A percentile compares a stretch with the other conserved stretches of the same genome.
Evolutionary conservation across 1,140 invertebrate genomes (phyloP).

Genomic region (Steinernema feltiae): DNA sequence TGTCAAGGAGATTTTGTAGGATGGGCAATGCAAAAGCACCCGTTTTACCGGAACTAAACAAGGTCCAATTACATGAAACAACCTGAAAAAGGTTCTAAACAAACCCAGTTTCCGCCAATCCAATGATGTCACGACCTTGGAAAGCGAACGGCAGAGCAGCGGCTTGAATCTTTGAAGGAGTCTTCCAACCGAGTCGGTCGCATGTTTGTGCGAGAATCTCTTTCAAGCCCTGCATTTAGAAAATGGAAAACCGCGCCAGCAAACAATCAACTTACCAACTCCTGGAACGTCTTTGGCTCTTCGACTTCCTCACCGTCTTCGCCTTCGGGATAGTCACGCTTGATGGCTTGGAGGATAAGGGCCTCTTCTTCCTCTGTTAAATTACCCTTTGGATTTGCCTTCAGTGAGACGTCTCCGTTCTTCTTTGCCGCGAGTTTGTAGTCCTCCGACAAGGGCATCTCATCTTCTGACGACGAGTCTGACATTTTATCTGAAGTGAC

Average conservation of each 20-base stretch:
- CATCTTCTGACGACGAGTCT: background rate
- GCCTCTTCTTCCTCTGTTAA: background rate
- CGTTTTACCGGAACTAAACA: constrained; percentile 78
- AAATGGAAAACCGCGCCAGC: constrained; percentile 10
- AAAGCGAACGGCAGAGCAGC: constrained; percentile 85
- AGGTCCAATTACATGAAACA: no score
- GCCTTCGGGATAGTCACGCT: background rate
- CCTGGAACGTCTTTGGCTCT: constrained; percentile 35
- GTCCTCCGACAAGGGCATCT: background rate
- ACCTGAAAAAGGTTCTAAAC: no score
- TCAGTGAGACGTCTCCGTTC: background rate
- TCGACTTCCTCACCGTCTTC: constrained; percentile 37
- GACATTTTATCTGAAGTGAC: background rate
- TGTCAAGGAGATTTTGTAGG: constrained; percentile 78
- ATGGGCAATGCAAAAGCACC: constrained; percentile 94
- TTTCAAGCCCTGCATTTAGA: constrained; percentile 70
- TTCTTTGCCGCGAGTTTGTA: background rate
- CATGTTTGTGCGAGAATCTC: constrained; percentile 85
- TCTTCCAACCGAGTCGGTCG: constrained; percentile 82
- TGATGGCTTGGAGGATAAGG: background rate
- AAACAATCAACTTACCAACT: constrained; percentile 35
- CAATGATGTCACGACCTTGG: constrained; percentile 88
- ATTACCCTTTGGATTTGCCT: background rate
- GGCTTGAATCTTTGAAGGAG: constrained; percentile 85
- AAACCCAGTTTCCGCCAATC: constrained; percentile 88